Conservation (phyloP, 2,113 vertebrate genomes). For the Panthera leo region DNA sequence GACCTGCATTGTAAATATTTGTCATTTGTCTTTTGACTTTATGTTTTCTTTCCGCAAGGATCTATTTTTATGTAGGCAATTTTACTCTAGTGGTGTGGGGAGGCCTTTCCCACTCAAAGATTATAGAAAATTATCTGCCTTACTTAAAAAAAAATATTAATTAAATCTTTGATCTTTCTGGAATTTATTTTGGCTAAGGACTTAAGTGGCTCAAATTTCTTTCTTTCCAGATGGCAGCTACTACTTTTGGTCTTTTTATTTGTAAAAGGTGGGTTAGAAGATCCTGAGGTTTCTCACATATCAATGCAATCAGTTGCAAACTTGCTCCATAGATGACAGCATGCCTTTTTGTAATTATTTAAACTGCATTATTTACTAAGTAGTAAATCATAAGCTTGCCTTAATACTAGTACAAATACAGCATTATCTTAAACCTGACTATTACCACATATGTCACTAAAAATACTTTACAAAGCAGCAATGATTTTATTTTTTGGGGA, state of each 20-base stretch:
- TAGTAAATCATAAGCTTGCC: not conserved
- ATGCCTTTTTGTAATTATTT: not conserved
- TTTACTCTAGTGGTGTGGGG: not conserved
- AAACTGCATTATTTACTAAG: not conserved
- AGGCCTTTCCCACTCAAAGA: not conserved
- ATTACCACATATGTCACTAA: not conserved
- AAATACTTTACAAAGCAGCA: slow-evolving; percentile 13
- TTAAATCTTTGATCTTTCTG: not conserved
- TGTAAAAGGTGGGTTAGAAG: slow-evolving; percentile 10
- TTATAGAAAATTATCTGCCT: not conserved
- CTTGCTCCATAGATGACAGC: not conserved
- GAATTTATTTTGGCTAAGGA: slow-evolving; percentile 37
- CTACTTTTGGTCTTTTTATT: not conserved
- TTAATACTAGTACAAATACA: not conserved
- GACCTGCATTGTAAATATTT: not conserved
- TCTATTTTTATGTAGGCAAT: not conserved
- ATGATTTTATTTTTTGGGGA: slow-evolving; percentile 21
- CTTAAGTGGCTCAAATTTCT: not conserved
- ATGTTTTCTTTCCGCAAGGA: not conserved
- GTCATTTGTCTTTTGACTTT: not conserved
- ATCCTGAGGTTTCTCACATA: not conserved
- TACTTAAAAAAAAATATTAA: not conserved
- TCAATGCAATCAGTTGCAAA: not conserved
- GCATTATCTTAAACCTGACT: not conserved
- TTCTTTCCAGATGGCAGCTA: not conserved